Base-by-base conservation (phyloP, 2,113 vertebrate genomes). In the Dunckerocampus dactyliophorus region DNA sequence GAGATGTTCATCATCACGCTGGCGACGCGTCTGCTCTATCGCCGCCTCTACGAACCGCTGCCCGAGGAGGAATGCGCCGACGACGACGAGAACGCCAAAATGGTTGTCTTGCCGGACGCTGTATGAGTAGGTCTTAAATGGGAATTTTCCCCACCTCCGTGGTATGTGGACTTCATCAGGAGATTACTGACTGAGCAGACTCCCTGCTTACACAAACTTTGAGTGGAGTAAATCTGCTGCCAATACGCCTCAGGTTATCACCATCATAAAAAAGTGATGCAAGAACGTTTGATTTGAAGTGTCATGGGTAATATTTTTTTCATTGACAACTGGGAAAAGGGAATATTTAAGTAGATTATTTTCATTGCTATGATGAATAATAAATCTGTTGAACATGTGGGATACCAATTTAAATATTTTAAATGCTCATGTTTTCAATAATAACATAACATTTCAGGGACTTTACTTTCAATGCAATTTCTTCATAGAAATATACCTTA, bases 1-100 rank as follows among this genome's bases (percentile, higher is more conserved):
- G 92, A 95, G 75, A 94, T 94, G 90, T 95, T 96, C 78, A 88
- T 95, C 68, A 90, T 95, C 71, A 93, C 91, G 7, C 70, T 97
- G 47, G 82, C 89, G 5, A 92, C 90, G 0, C 85, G 92, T 19
- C 67, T 89, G 69, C 70, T 94, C 45, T 94, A 93, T 63, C 82
- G 92, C 19, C 88, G 92, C 62, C 84, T 76, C 69, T 93, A 92
- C 0, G 55, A 90, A 0, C 87, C 90, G 1, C 68, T 90, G 43
- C 61, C 76, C 0, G 54, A 8, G 1, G 67, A 86, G 10, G 86
- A 87, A n/a, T 77, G 76, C 19, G 10, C 9, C 37, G 67, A 88
- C 20, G 57, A 76, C 8, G 73, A 61, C 9, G 83, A 81, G 60
- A 64, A 76, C 64, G 71, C 72, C 56, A 88, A 87, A 66, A 65